Evolutionary conservation across 2,888 invertebrate species (phyloP).

Genomic region (Choristoneura rosaceana): DNA sequence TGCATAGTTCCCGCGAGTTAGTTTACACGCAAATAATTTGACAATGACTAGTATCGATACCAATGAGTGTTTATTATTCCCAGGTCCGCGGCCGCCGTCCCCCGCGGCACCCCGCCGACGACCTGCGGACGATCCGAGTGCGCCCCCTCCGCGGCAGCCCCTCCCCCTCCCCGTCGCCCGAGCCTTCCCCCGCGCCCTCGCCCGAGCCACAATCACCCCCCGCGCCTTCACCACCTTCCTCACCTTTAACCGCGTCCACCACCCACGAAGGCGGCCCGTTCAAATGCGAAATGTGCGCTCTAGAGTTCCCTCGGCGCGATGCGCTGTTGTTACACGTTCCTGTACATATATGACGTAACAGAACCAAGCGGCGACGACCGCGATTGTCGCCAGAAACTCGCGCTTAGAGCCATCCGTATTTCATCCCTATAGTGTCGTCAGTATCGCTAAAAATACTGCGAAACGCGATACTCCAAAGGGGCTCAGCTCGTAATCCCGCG

Average conservation of each 20-base stretch:
- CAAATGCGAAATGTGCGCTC: constrained; percentile 93
- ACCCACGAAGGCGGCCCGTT: constrained; percentile 84
- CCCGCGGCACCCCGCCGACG: constrained; percentile 75
- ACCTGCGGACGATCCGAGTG: constrained; percentile 69
- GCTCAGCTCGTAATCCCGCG: neutral
- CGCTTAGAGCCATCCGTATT: neutral
- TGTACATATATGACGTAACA: constrained; percentile 89
- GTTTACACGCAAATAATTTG: too few relatives aligned
- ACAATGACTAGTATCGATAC: neutral
- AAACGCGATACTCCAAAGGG: neutral
- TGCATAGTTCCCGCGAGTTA: too few relatives aligned
- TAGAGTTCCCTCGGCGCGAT: constrained; percentile 90
- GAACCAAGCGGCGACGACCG: constrained; percentile 32
- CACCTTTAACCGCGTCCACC: neutral
- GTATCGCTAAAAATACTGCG: neutral
- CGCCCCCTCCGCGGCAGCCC: constrained; percentile 50
- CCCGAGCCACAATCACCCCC: constrained; percentile 46
- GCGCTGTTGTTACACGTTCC: constrained; percentile 91
- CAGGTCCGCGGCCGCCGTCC: constrained; percentile 65
- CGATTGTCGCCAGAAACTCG: constrained; percentile 16
- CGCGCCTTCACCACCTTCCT: constrained; percentile 38
- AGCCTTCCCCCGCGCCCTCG: constrained; percentile 25
- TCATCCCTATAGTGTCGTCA: neutral
- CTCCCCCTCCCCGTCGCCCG: constrained; percentile 39
- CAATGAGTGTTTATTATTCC: neutral